Conservation (phyloP, 2,113 vertebrate genomes). For the Sakesphorus luctuosus region DNA sequence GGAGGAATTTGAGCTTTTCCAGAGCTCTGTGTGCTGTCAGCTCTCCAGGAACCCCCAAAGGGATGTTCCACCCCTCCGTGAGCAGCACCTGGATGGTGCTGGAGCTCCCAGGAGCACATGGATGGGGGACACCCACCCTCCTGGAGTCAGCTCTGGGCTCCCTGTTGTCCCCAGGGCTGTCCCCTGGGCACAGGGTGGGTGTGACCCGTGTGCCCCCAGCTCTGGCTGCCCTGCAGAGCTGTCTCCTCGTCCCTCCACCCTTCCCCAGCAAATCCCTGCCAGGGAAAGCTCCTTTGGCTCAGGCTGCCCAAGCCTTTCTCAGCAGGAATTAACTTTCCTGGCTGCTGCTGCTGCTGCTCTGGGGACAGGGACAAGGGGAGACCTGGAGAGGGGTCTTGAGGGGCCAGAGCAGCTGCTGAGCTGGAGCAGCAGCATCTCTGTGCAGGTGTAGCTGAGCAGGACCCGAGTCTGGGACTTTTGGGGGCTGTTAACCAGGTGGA, state of each 20-base stretch:
- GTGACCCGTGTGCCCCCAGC: fast-evolving
- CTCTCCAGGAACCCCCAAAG: fast-evolving
- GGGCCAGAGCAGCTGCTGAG: not conserved
- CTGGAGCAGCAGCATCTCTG: not conserved
- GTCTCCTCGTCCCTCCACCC: fast-evolving
- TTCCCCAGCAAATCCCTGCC: not conserved
- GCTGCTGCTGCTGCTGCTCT: not conserved
- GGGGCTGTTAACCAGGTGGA: not conserved
- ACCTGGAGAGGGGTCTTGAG: fast-evolving
- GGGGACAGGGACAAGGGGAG: not conserved
- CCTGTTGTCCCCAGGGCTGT: not conserved
- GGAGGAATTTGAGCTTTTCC: not conserved
- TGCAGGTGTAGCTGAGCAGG: not conserved
- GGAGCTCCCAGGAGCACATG: fast-evolving
- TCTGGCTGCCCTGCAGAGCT: not conserved
- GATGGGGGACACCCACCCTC: not conserved
- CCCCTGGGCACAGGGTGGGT: no score
- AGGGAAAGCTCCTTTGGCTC: not conserved
- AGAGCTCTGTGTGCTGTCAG: no score
- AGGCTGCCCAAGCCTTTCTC: not conserved
- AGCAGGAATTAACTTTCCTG: not conserved
- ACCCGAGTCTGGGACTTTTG: not conserved
- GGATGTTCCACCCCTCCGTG: not conserved
- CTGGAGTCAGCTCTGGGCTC: not conserved
- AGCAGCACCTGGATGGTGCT: fast-evolving